These are phyloP conservation scores for Mactromeris polynyma DNA, from an alignment of 2,888 invertebrate genomes.

Conservation along the genomic window DNA sequence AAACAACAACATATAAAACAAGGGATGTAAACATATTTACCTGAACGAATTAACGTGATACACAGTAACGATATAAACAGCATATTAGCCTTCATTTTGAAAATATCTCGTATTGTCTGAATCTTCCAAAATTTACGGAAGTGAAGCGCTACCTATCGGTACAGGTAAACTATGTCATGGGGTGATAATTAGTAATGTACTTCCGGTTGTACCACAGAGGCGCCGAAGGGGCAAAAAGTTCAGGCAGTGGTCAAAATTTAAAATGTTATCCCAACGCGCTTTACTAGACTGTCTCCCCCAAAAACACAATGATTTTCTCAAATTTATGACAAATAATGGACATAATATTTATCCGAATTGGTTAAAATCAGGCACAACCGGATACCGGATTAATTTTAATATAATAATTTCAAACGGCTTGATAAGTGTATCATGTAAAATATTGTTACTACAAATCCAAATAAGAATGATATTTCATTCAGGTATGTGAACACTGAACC, in stretches of 20 bases:
- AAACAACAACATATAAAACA: neutral
- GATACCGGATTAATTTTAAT: too few species aligned
- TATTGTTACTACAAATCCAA: too few species aligned
- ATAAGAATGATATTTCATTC: too few species aligned
- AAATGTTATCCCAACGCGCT: neutral
- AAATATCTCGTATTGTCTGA: neutral
- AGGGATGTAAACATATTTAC: neutral
- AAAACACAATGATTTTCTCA: too few species aligned
- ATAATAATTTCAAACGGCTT: too few species aligned
- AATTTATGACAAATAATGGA: too few species aligned
- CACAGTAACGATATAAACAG: neutral
- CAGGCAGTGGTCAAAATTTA: neutral
- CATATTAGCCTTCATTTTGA: neutral
- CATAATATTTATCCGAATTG: too few species aligned
- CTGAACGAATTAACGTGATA: slow-evolving; percentile 15
- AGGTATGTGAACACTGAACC: too few species aligned
- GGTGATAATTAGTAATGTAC: slow-evolving; percentile 24
- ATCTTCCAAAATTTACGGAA: slow-evolving; percentile 26
- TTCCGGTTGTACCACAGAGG: slow-evolving; percentile 4
- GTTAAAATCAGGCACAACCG: too few species aligned
- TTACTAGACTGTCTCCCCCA: neutral
- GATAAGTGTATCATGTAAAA: too few species aligned
- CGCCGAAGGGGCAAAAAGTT: neutral
- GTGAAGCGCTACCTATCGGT: slow-evolving; percentile 16
- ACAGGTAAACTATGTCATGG: neutral